Base-by-base conservation (phyloP, 2,888 invertebrate genomes). In the Sesia apiformis region DNA sequence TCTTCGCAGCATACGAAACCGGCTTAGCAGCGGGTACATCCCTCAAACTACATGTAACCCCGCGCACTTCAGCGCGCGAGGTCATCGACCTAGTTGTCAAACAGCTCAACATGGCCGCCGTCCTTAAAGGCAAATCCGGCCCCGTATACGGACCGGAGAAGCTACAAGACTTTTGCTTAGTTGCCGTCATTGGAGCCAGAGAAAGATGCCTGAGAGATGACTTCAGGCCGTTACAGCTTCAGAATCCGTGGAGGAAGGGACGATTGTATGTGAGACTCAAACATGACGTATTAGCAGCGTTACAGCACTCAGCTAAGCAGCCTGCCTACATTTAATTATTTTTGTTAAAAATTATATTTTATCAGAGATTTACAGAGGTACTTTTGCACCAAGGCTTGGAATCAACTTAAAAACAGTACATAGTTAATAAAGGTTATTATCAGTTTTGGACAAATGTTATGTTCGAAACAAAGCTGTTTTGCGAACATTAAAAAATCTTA, bases 241-340 rank as follows among this genome's bases (percentile, higher is more conserved):
- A 98, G 78, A 97, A 97, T 79, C 98, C 98, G 0, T 98, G 98
- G 98, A 94, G 96, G 60, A 96, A 96, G 74, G 98, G 98, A 0
- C 91, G 97, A 56, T 86, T 99, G 58, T 98, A 97, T 81, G 98
- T 99, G 3, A 90, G 98, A 53, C 94, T 96, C 76, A 97, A 97
- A 77, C 96, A 96, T 69, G 97, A 97, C 70, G 94, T 96, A 3
- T 85, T 97, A 51, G 97, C 97, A 40, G 97, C 97, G 8, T 90
- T 97, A 41, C 96, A 96, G 74, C 96, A 96, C 82, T 96, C 96
- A 67, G 95, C 95, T 71, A 94, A 95, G 66, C 95, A 95, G 68
- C 93, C 94, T 53, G 93, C 93, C 59, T 93, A 86, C 67, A 92
- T 92, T 70, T 92, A 75, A 6, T 43, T n/a, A 5, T 8, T 46